phyloP scores from a whole-genome alignment of 2,888 invertebrate genomes.

The Ophion costatus region DNA sequence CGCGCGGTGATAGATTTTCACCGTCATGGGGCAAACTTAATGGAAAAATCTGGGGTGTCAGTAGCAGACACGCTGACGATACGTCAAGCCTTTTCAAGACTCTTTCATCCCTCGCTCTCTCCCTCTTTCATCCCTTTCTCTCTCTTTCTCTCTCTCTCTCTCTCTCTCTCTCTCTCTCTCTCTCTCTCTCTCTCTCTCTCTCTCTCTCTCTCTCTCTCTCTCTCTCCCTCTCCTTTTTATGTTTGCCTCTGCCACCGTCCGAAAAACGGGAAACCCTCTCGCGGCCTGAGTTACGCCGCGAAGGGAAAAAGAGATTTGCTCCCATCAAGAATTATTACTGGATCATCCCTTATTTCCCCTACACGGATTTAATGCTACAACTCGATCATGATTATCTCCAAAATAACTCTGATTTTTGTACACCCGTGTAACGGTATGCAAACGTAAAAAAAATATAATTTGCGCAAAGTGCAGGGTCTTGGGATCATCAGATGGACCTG shows the following conservation, averaged over 20 bases:
- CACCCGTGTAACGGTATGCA: background rate
- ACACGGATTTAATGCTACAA: constrained; percentile 25
- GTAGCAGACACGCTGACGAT: constrained; percentile 81
- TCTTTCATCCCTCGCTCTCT: constrained; percentile 27
- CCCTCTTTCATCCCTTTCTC: constrained; percentile 22
- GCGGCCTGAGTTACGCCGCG: constrained; percentile 33
- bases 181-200: background rate
- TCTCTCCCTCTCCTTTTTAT: background rate
- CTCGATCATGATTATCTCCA: constrained; percentile 11
- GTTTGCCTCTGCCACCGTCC: background rate
- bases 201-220: constrained; percentile 20
- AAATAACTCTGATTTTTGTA: background rate
- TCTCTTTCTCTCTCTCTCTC: constrained; percentile 20
- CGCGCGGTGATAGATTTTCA: constrained; percentile 80
- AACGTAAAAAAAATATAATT: background rate
- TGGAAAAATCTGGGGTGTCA: constrained; percentile 83
- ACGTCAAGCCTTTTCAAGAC: constrained; percentile 80
- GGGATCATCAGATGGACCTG: too few relatives aligned
- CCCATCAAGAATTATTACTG: constrained; percentile 39
- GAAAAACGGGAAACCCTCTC: constrained; percentile 51
- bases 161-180: background rate
- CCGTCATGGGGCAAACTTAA: constrained; percentile 81
- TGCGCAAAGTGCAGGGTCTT: background rate
- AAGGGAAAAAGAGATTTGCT: constrained; percentile 3
- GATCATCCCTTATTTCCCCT: constrained; percentile 24